Base-by-base conservation (phyloP, 2,888 invertebrate genomes). In the Kuschelorhynchus macadamiae region DNA sequence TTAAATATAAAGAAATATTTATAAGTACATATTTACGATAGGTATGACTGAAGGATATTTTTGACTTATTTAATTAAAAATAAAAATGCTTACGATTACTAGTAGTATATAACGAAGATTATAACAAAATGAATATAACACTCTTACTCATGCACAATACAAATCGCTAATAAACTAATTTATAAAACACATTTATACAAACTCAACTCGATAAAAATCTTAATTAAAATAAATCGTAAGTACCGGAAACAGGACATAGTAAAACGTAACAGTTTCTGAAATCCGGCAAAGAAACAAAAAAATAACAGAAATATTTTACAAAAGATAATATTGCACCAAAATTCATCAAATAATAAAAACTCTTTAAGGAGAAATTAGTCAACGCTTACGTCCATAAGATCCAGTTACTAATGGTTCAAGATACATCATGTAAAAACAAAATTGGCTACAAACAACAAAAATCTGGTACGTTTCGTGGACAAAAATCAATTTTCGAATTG, bases 1-100 rank as follows among this genome's bases (percentile, higher is more conserved):
- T 25, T 25, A 3, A 25, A 25, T 41, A 50, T 61, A 61, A 52
- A 61, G 52, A 60, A 61, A 61, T 52, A 50, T 61, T 20, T 53
- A 52, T 52, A 61, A 61, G 50, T 49, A 61, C 50, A 52, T 59
- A 59, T 36, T 36, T 47, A 32, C 41, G 33, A 47, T 61, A 52
- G 33, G 52, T 52, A 32, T 62, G 52, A 62, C 60, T 60, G 60
- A 60, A 60, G 36, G 16, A 44, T 36, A 52, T 12, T 30, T 18
- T 25, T 44, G 55, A 56, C 55, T 53, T 53, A 53, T 12, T 18
- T 39, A 46, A 18, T 21, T 52, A 46, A 46, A 21, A 11, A 9
- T 46, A 52, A 11, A 25, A 49, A 32, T 32, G 8, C 59, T 42
- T 60, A 60, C 39, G 30, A 18, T 21, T 60, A 60, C 17, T 20